Evolutionary conservation across 2,888 invertebrate species (phyloP).

Genomic region (Carabus problematicus): DNA sequence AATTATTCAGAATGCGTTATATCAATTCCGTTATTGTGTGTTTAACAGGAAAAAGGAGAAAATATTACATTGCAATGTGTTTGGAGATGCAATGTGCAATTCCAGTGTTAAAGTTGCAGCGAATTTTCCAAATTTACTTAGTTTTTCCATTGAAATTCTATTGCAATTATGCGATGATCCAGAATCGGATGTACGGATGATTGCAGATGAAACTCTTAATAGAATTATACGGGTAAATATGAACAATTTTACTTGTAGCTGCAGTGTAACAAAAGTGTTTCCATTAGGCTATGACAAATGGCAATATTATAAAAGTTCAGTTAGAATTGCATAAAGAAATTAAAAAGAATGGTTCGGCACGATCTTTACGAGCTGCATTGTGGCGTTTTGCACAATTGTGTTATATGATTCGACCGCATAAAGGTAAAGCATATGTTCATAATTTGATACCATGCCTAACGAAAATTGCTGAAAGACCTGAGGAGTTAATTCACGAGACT

Average conservation of each 20-base stretch:
- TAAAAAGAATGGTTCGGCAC: conserved; percentile 75
- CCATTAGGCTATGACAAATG: conserved; percentile 66
- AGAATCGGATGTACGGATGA: conserved; percentile 80
- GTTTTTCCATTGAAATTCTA: conserved; percentile 74
- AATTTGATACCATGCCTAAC: conserved; percentile 77
- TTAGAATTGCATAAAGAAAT: conserved; percentile 84
- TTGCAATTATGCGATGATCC: conserved; percentile 76
- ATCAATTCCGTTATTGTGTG: conserved; percentile 15
- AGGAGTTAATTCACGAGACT: conserved; percentile 76
- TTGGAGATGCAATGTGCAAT: conserved; percentile 75
- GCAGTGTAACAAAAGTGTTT: conserved; percentile 3
- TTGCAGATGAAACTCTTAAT: conserved; percentile 83
- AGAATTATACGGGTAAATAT: conserved; percentile 69
- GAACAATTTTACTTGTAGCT: neutral
- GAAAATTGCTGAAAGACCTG: conserved; percentile 73
- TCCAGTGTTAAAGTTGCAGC: conserved; percentile 66
- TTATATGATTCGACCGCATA: conserved; percentile 77
- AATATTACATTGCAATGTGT: conserved; percentile 72
- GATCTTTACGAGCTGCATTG: conserved; percentile 77
- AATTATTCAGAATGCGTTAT: neutral
- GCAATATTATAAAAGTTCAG: conserved; percentile 75
- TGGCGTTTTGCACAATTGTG: conserved; percentile 79
- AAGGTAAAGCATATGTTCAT: conserved; percentile 78
- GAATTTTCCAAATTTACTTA: conserved; percentile 71
- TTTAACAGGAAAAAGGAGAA: conserved; percentile 75